Evolutionary conservation across 1,140 invertebrate species (phyloP).

Genomic region (Drosophila tani): DNA sequence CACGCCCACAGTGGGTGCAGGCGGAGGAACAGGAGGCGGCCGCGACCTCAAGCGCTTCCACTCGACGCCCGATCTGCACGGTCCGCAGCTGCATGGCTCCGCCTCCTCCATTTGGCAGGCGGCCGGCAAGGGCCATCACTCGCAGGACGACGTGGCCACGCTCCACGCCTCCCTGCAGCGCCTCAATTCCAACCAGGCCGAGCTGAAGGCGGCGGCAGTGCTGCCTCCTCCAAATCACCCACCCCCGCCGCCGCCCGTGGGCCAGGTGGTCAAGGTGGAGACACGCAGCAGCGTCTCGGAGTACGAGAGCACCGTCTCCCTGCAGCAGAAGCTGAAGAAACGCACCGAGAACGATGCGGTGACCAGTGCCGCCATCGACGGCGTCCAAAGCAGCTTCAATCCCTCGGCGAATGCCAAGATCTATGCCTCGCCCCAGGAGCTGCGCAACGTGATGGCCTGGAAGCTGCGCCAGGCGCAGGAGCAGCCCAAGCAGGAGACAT

Average conservation of each 20-base stretch:
- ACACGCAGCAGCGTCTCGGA: slow-evolving; percentile 85
- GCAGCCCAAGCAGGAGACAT: slow-evolving; percentile 57
- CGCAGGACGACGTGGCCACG: slow-evolving; percentile 91
- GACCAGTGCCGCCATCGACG: slow-evolving; percentile 76
- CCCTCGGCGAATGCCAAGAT: slow-evolving; percentile 93
- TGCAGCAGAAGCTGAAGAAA: slow-evolving; percentile 82
- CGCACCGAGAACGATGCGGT: slow-evolving; percentile 75
- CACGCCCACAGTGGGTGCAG: slow-evolving; percentile 77
- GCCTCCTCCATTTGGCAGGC: slow-evolving; percentile 83
- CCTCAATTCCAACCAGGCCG: slow-evolving; percentile 60
- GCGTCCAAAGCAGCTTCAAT: slow-evolving; percentile 93
- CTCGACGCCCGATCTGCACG: slow-evolving; percentile 92
- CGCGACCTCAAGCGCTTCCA: slow-evolving; percentile 92
- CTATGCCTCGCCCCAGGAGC: slow-evolving; percentile 94
- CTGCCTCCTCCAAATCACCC: slow-evolving; percentile 90
- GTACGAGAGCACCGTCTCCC: slow-evolving; percentile 81
- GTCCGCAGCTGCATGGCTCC: slow-evolving; percentile 67
- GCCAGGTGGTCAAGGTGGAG: slow-evolving; percentile 91
- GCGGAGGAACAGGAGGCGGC: slow-evolving; percentile 42
- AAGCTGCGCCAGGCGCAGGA: slow-evolving; percentile 74
- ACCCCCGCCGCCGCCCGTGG: slow-evolving; percentile 89
- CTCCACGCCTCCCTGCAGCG: slow-evolving; percentile 82
- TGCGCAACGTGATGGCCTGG: slow-evolving; percentile 92
- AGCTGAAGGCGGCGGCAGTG: slow-evolving; percentile 45
- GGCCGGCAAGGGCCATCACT: slow-evolving; percentile 87